Conservation (phyloP, 2,888 invertebrate genomes). For the Drosophila meridionalis region DNA sequence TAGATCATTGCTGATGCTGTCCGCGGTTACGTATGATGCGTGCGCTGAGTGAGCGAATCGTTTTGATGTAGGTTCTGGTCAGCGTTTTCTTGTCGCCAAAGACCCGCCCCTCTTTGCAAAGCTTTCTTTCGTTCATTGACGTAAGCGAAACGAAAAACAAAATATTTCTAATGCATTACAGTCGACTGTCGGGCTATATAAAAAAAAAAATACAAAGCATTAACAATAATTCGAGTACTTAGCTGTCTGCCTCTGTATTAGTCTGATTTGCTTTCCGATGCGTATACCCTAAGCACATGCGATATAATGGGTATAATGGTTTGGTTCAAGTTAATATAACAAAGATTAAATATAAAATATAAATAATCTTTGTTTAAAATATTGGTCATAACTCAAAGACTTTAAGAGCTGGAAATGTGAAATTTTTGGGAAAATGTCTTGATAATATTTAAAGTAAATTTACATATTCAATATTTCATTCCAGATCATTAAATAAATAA, state of each 20-base stretch:
- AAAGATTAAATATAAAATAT: no score
- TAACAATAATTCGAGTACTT: constrained; percentile 33
- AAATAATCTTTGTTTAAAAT: no score
- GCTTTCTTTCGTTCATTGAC: constrained; percentile 55
- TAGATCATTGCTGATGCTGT: constrained; percentile 18
- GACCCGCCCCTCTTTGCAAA: constrained; percentile 25
- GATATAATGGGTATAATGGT: not conserved
- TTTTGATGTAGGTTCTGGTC: constrained; percentile 45
- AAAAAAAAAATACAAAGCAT: constrained; percentile 18
- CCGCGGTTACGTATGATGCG: constrained; percentile 31
- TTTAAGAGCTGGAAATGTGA: no score
- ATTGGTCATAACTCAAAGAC: no score
- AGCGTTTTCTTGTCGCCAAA: constrained; percentile 3
- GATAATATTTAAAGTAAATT: no score
- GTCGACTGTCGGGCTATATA: constrained; percentile 1
- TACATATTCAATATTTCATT: no score
- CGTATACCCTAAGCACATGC: not conserved
- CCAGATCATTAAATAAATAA: no score
- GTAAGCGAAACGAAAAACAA: constrained; percentile 57
- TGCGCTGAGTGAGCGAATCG: constrained; percentile 12
- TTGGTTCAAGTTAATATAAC: not conserved
- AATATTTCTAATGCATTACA: constrained; percentile 24
- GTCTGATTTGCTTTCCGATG: constrained; percentile 5
- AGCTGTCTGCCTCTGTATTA: constrained; percentile 3
- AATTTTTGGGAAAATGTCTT: no score